phyloP scores from a whole-genome alignment of 2,797 vertebrate species.

The Xyrichtys novacula region DNA sequence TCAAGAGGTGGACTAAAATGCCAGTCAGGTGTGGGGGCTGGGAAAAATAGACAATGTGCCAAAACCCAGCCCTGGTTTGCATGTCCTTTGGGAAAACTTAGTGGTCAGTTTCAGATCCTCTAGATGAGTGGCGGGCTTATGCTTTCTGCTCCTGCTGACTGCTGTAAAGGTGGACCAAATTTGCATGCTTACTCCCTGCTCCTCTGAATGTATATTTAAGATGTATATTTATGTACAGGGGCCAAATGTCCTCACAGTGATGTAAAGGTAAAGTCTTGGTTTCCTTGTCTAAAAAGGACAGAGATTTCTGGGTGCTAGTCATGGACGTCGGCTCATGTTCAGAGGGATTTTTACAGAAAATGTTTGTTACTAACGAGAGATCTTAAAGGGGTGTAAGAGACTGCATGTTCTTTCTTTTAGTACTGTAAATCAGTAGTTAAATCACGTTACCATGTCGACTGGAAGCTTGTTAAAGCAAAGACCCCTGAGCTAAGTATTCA shows the following conservation, averaged over 20 bases:
- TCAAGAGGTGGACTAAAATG: neutral
- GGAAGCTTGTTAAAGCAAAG: constrained; percentile 53
- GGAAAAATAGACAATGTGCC: constrained; percentile 71
- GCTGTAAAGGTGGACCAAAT: constrained; percentile 79
- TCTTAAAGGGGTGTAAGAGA: constrained; percentile 26
- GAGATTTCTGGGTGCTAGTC: constrained; percentile 37
- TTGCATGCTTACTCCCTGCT: constrained; percentile 61
- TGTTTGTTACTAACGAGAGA: constrained; percentile 46
- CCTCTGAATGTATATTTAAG: constrained; percentile 78
- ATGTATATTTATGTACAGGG: constrained; percentile 74
- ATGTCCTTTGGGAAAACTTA: constrained; percentile 52
- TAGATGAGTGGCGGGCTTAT: constrained; percentile 69
- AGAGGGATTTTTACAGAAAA: constrained; percentile 37
- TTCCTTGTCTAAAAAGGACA: constrained; percentile 33
- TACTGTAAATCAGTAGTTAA: constrained; percentile 49
- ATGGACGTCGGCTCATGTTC: constrained; percentile 34
- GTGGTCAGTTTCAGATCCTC: constrained; percentile 71
- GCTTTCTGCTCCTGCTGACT: constrained; percentile 70
- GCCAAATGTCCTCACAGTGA: constrained; percentile 52
- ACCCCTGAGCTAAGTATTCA: constrained; percentile 61
- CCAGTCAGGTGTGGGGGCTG: constrained; percentile 20
- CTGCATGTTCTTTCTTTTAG: constrained; percentile 38
- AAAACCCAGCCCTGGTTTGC: constrained; percentile 72
- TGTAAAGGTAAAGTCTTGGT: constrained; percentile 35
- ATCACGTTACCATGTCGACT: constrained; percentile 46